These are phyloP conservation scores for Leuctra nigra DNA, from an alignment of 2,888 invertebrate genomes.

Conservation along the genomic window DNA sequence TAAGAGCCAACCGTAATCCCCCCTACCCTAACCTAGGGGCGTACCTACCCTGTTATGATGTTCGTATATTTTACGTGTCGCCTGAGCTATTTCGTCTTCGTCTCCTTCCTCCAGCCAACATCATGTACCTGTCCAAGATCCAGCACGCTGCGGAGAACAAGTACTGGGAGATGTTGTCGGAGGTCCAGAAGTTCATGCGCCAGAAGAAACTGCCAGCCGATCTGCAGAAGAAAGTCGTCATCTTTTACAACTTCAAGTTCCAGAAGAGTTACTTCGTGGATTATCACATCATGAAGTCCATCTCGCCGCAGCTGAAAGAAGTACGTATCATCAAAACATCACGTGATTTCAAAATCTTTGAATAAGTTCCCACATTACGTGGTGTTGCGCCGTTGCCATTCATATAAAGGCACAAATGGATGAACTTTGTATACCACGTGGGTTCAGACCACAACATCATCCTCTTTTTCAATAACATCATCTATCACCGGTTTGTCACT, in stretches of 20 bases:
- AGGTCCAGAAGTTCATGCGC: constrained; percentile 5
- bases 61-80: too few species aligned
- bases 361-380: neutral
- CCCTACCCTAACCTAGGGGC: too few species aligned
- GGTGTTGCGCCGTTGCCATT: too few species aligned
- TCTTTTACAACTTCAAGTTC: neutral
- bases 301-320: neutral
- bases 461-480: neutral
- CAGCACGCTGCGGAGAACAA: neutral
- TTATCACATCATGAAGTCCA: neutral
- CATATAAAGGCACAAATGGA: too few species aligned
- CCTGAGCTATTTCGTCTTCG: too few species aligned
- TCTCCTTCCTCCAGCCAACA: too few species aligned
- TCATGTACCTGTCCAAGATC: neutral
- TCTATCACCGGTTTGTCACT: neutral
- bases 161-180: neutral
- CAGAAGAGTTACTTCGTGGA: constrained; percentile 1
- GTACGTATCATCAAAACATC: neutral
- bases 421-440: neutral
- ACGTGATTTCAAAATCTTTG: neutral
- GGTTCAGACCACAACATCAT: neutral
- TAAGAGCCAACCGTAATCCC: too few species aligned
- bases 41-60: too few species aligned
- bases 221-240: neutral
- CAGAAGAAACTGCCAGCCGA: neutral